Conservation (phyloP, 2,888 invertebrate species). For the Salticus scenicus region DNA sequence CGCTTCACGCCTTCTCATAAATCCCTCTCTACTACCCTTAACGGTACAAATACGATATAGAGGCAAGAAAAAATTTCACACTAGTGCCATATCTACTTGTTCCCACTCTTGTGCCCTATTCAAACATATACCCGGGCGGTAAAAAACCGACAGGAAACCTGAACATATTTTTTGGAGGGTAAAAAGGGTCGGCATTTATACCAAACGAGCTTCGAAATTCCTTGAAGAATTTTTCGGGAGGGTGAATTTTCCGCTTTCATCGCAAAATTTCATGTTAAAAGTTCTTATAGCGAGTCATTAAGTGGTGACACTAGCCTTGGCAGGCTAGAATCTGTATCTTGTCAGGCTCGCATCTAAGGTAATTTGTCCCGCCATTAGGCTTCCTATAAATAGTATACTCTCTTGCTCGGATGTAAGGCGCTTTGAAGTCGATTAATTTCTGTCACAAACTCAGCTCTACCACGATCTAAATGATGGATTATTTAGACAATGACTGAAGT, state of each 20-base stretch:
- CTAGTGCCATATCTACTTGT: constrained; percentile 17
- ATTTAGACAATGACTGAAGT: constrained; percentile 8
- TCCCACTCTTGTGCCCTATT: constrained; percentile 17
- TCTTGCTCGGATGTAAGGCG: not conserved
- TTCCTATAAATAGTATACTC: constrained; percentile 40
- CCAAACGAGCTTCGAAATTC: constrained; percentile 19
- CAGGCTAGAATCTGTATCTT: constrained; percentile 37
- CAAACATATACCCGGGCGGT: constrained; percentile 1
- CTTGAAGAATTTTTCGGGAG: not conserved
- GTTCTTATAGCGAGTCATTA: constrained; percentile 44
- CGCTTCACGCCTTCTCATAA: not conserved
- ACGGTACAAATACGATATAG: constrained; percentile 18
- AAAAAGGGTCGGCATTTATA: constrained; percentile 19
- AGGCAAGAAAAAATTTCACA: constrained; percentile 32
- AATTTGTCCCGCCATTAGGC: constrained; percentile 54
- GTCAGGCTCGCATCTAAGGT: constrained; percentile 44
- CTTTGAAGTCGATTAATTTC: constrained; percentile 23
- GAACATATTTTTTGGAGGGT: constrained; percentile 25
- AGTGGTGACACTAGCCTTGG: constrained; percentile 39
- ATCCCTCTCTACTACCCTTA: not conserved
- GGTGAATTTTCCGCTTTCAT: constrained; percentile 41
- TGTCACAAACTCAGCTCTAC: not conserved
- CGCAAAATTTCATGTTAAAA: constrained; percentile 17
- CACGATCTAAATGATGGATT: constrained; percentile 1
- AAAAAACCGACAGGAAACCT: constrained; percentile 42